Percentiles rank a stretch among this genome's conserved stretches.
These are phyloP conservation scores for Strix occidentalis DNA, from an alignment of 2,797 vertebrate species.

Conservation along the genomic window DNA sequence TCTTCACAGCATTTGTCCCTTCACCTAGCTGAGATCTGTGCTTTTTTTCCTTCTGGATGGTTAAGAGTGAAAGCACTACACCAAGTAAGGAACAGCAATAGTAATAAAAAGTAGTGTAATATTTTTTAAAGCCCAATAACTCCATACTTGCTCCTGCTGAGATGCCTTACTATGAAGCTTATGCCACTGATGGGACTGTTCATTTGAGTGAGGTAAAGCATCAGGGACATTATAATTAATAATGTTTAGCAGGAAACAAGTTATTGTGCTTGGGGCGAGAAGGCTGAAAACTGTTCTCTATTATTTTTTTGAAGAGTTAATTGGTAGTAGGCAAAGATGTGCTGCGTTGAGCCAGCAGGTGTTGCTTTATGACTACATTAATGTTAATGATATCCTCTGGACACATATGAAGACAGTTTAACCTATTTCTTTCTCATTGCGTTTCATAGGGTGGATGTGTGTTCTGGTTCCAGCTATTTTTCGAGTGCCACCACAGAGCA, in stretches of 20 bases:
- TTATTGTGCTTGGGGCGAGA: constrained; percentile 44
- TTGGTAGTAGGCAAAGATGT: constrained; percentile 40
- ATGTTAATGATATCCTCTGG: constrained; percentile 52
- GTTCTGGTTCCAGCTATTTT: neutral
- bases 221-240: constrained; percentile 47
- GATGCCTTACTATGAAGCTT: neutral
- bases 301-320: constrained; percentile 57
- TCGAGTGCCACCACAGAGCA: rapidly evolving
- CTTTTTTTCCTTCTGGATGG: neutral
- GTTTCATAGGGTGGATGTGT: neutral
- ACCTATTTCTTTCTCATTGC: neutral
- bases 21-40: neutral
- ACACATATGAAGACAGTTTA: neutral
- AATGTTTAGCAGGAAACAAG: constrained; percentile 44
- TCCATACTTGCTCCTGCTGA: neutral
- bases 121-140: constrained; percentile 11
- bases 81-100: neutral
- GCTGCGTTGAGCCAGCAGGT: constrained; percentile 42
- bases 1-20: neutral
- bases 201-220: neutral
- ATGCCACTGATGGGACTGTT: neutral
- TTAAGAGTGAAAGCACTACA: neutral
- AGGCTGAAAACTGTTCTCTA: neutral
- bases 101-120: neutral
- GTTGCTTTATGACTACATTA: constrained; percentile 56